Base-by-base conservation (phyloP, 2,888 invertebrate genomes). In the Lepidochrysops patricia region DNA sequence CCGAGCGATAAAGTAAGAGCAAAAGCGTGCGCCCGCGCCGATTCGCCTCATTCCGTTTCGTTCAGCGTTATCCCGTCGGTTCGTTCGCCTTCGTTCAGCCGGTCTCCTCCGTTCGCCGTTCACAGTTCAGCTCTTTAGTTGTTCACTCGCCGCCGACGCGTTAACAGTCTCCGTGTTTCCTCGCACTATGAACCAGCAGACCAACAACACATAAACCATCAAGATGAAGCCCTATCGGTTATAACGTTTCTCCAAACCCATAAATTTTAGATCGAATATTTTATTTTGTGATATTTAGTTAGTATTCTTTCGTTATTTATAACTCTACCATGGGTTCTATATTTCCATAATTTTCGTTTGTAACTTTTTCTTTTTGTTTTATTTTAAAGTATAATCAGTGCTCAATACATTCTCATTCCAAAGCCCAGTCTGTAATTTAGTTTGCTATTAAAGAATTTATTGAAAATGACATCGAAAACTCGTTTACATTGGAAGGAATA, bases 401-500 rank as follows among this genome's bases (percentile, higher is more conserved):
- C 89, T 89, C 89, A 89, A 88, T 77, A 80, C 80, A 86, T 86
- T 86, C 86, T 89, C 89, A 89, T 89, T 89, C 89, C 89, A 88
- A 82, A 77, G 65, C 77, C 80, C 81, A 80, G 76, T 82, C 77
- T 68, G 61, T 68, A 75, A 73, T 71, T 74, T 75, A 71, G 73
- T 75, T 72, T 72, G 68, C 73, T 75, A 77, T 74, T 69, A 70
- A 70, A 70, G 64, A 66, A 63, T 63, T 67, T 65, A 72, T 76
- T 74, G 74, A 76, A 72, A 77, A 89, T 89, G 89, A 86, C 89
- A 77, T 82, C 86, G 75, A 88, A 84, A 82, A 82, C 86, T 81
- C 86, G 86, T 78, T 88, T 89, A 76, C 89, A 90, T 82, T 89
- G 88, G 89, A 90, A 89, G 83, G 90, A 90, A 86, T 90, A 90